phyloP scores from a whole-genome alignment of 2,797 vertebrate species.

The Sebastes oblongus region DNA sequence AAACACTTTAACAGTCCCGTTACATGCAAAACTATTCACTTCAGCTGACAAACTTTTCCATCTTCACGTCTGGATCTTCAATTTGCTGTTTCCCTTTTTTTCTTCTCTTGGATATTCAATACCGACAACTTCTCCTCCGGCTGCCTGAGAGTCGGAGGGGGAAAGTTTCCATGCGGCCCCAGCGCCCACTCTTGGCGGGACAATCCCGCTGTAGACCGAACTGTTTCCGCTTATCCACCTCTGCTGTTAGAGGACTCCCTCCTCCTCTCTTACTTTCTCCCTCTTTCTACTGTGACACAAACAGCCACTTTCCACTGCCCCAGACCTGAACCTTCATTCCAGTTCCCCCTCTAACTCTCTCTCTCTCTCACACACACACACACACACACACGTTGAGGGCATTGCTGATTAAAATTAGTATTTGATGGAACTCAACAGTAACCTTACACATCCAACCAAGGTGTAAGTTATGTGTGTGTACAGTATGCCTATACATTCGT shows the following conservation, averaged over 20 bases:
- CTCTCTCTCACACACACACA: not conserved
- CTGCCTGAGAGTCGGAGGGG: slow-evolving; percentile 60
- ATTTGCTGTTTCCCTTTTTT: slow-evolving; percentile 76
- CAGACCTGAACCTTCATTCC: slow-evolving; percentile 62
- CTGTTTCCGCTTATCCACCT: slow-evolving; percentile 71
- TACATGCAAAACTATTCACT: slow-evolving; percentile 71
- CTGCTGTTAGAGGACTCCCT: slow-evolving; percentile 48
- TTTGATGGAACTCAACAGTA: not conserved
- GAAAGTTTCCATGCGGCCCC: slow-evolving; percentile 81
- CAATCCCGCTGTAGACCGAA: slow-evolving; percentile 59
- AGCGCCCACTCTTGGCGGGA: slow-evolving; percentile 67
- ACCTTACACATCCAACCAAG: not conserved
- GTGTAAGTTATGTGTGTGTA: not conserved
- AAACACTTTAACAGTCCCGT: slow-evolving; percentile 59
- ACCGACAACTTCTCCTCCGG: slow-evolving; percentile 62
- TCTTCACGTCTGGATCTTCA: slow-evolving; percentile 82
- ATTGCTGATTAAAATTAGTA: not conserved
- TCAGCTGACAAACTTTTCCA: slow-evolving; percentile 79
- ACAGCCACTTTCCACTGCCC: slow-evolving; percentile 66
- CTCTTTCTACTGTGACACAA: slow-evolving; percentile 52
- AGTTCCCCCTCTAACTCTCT: slow-evolving; percentile 10
- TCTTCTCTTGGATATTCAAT: slow-evolving; percentile 78
- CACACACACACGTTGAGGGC: not conserved
- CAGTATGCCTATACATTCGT: not conserved
- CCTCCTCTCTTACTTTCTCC: slow-evolving; percentile 42